These are phyloP conservation scores for Anolis sagrei DNA, from an alignment of 2,113 vertebrate genomes.

Conservation along the genomic window DNA sequence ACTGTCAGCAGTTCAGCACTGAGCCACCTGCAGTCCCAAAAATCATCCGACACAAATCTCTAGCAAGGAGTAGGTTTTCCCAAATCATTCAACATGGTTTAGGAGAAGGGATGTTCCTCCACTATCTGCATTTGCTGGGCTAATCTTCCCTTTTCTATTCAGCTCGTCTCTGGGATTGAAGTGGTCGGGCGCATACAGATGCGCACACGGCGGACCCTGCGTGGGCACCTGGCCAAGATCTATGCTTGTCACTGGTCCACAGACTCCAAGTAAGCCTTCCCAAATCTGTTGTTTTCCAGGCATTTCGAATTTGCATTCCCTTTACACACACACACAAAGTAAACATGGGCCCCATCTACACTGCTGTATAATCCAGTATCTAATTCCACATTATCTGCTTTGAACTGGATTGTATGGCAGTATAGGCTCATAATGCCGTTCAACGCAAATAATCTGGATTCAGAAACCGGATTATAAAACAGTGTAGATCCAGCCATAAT, in stretches of 20 bases:
- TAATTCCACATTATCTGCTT: too few relatives aligned
- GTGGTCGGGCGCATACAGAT: constrained; percentile 89
- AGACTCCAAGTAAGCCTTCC: constrained; percentile 85
- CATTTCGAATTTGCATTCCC: not conserved
- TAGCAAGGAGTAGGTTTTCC: not conserved
- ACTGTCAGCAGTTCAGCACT: too few relatives aligned
- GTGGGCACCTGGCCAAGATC: constrained; percentile 96
- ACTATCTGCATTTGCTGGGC: not conserved
- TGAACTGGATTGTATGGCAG: too few relatives aligned
- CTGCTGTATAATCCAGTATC: too few relatives aligned
- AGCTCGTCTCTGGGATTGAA: constrained; percentile 80
- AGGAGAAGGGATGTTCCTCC: not conserved
- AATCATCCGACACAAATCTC: not conserved
- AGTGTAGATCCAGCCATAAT: too few relatives aligned
- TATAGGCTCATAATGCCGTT: too few relatives aligned
- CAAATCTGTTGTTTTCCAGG: not conserved
- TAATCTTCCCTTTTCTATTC: constrained; percentile 29
- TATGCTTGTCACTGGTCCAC: constrained; percentile 97
- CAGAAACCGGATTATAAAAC: too few relatives aligned
- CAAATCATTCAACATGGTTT: not conserved
- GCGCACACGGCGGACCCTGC: constrained; percentile 90
- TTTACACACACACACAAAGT: too few relatives aligned
- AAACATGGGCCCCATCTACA: too few relatives aligned
- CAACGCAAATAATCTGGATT: too few relatives aligned
- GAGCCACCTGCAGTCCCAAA: too few relatives aligned